Conservation (phyloP, 2,797 vertebrate genomes). For the Euphonia xanthogaster region DNA sequence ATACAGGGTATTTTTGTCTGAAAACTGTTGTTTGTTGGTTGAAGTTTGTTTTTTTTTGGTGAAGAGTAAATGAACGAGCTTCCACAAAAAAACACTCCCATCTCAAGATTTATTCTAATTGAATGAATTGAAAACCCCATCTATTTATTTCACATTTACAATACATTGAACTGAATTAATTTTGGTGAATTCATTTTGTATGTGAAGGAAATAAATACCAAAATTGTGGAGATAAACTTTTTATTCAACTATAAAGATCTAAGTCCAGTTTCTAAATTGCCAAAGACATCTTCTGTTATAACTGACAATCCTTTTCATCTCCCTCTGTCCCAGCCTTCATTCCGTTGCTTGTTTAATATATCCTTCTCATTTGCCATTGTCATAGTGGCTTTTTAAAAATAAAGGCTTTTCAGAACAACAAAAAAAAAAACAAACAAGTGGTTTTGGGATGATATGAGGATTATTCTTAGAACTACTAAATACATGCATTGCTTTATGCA, state of each 20-base stretch:
- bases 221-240: neutral
- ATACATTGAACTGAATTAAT: neutral
- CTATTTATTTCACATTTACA: neutral
- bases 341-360: neutral
- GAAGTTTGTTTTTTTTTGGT: neutral
- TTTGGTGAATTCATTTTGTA: neutral
- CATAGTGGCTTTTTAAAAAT: neutral
- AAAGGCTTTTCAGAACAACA: neutral
- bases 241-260: neutral
- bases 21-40: neutral
- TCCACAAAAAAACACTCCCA: accelerated
- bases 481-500: neutral
- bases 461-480: neutral
- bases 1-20: neutral
- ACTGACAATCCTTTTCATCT: neutral
- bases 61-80: neutral
- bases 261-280: neutral
- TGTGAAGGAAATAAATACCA: neutral
- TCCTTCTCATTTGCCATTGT: neutral
- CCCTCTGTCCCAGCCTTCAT: neutral
- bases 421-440: neutral
- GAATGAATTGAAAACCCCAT: neutral
- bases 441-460: neutral
- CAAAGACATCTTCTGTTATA: neutral
- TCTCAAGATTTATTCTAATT: neutral